phyloP scores from a whole-genome alignment of 2,888 invertebrate species.

The Chrysolina haemoptera region DNA sequence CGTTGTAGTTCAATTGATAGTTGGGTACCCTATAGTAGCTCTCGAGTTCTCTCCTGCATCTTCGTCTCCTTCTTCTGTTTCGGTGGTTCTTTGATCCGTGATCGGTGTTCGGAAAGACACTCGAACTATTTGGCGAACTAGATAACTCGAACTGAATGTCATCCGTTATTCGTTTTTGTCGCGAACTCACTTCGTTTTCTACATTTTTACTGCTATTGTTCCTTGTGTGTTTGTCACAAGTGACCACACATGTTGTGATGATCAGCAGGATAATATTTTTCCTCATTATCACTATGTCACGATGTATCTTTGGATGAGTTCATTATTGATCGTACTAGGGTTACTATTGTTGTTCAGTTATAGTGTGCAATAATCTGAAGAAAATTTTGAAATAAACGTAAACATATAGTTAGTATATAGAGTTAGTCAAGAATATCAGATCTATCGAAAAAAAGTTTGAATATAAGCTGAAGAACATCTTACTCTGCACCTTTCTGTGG shows the following conservation, averaged over 20 bases:
- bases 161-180: not conserved
- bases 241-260: conserved; percentile 8
- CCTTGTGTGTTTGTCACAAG: not conserved
- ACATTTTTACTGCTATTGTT: not conserved
- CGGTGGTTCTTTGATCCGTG: not conserved
- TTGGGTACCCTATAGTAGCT: conserved; percentile 2
- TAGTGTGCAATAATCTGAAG: too few species aligned
- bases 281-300: conserved; percentile 9
- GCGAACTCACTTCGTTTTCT: not conserved
- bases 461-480: too few species aligned
- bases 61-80: not conserved
- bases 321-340: not conserved
- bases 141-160: conserved; percentile 7
- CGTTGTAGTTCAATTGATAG: conserved; percentile 8
- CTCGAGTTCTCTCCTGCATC: not conserved
- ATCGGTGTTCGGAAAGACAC: not conserved
- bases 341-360: too few species aligned
- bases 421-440: too few species aligned
- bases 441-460: too few species aligned
- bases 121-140: conserved; percentile 9
- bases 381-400: too few species aligned
- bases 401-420: too few species aligned
- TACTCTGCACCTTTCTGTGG: too few species aligned
- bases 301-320: not conserved
- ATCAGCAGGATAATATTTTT: not conserved